Conservation (phyloP, 2,797 vertebrate genomes). For the Allobates femoralis region DNA sequence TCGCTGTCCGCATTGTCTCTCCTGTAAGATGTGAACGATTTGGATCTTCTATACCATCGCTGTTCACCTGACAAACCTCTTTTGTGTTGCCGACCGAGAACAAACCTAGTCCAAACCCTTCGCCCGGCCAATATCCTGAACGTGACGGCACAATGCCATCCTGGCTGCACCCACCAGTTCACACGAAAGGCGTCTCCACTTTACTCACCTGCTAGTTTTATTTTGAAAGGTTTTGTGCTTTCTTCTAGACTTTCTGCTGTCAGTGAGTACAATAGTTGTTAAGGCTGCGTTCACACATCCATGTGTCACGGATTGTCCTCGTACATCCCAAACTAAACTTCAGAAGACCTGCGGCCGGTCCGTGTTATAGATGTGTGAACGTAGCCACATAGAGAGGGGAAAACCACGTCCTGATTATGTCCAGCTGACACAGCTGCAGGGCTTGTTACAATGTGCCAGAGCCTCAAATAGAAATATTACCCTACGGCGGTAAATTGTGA, state of each 20-base stretch:
- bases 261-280: background rate
- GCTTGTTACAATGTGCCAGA: background rate
- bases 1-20: no score
- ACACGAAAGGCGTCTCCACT: no score
- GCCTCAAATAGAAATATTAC: background rate
- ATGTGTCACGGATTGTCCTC: no score
- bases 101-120: background rate
- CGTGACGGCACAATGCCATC: background rate
- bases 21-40: background rate
- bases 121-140: slow-evolving; percentile 30
- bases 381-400: no score
- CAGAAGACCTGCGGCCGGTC: no score
- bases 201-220: background rate
- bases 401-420: no score
- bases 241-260: background rate
- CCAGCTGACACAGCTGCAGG: background rate
- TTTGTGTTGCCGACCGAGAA: background rate
- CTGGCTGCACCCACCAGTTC: background rate
- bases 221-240: background rate
- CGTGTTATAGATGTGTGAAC: no score
- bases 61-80: background rate
- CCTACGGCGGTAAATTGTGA: no score
- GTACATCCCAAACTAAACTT: no score
- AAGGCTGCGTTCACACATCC: no score
- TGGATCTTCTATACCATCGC: background rate